Percentiles rank a stretch among this genome's conserved stretches.
These are phyloP conservation scores for Megaceryle alcyon DNA, from an alignment of 2,797 vertebrate species.

Conservation along the genomic window DNA sequence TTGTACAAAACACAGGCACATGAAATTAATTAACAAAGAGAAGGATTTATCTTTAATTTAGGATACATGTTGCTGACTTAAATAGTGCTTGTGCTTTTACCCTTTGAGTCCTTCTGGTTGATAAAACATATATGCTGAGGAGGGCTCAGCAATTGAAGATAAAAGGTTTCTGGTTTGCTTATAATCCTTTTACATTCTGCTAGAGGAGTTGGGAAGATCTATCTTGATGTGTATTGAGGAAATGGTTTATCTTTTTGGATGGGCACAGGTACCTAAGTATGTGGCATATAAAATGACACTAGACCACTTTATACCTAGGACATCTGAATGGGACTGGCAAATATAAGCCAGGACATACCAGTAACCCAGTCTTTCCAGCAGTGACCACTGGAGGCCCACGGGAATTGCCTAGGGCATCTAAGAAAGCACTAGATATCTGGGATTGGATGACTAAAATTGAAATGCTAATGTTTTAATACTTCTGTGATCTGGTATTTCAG, in stretches of 20 bases:
- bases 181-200: background rate
- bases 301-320: background rate
- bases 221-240: background rate
- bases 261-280: constrained; percentile 1
- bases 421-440: background rate
- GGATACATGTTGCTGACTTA: constrained; percentile 74
- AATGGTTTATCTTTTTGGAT: background rate
- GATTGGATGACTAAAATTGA: background rate
- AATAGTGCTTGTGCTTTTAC: constrained; percentile 69
- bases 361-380: background rate
- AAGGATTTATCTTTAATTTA: constrained; percentile 24
- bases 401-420: background rate
- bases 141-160: background rate
- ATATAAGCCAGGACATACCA: background rate
- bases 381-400: background rate
- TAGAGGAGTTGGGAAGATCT: background rate
- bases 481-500: background rate
- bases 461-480: background rate
- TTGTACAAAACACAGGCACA: background rate
- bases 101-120: constrained; percentile 33
- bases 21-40: background rate
- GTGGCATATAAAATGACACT: background rate
- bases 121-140: background rate
- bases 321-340: background rate
- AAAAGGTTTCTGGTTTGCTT: constrained; percentile 38